Evolutionary conservation across 2,888 invertebrate species (phyloP), one percentile per base, ranked within the genome.

Genomic region (Hirtodrosophila duncani): DNA sequence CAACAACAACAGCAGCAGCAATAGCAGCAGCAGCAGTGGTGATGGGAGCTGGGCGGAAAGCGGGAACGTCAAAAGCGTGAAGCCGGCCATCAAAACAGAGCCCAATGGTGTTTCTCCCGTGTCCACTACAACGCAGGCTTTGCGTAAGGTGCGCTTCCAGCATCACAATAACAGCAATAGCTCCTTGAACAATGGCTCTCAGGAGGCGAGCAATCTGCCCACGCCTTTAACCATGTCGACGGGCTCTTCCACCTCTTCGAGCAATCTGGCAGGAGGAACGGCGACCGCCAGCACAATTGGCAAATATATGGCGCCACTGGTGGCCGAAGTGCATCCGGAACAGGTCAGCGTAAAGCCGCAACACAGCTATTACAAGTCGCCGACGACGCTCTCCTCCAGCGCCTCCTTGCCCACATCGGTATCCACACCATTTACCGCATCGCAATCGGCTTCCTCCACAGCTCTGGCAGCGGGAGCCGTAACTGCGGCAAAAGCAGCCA

Each of bases 391-490:
- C 2, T 84, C 83, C 13, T 84, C 84, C 30, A 83, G 83, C 58
- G 84, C 84, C 43, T 84, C 84, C 16, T 75, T 84, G 60, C 84
- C 84, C 16, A 80, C 85, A 34, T 82, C 84, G 23, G 82, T 84
- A 7, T 83, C 84, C 14, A 83, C 84, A 18, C 84, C 85, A 11
- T 85, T 83, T 38, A 84, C 82, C 48, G 83, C 85, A 39, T 83
- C 84, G 17, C 86, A 86, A 53, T 82, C 84, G 9, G 81, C 80
- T 5, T 84, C 85, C 7, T 81, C 85, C 17, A 84, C 85, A 10
- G 83, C 88, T 63, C 84, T 87, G 85, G 69, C 83, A 14, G 83
- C 82, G 8, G 84, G 87, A 2, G 86, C 88, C 86, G 61, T 74
- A 4, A 68, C 86, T 65, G 84, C 87, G 85, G 65, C 82, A 2